Evolutionary conservation across 2,797 vertebrate genomes (phyloP), one percentile per base, ranked within the genome.

Genomic region (Delichon dasypus): DNA sequence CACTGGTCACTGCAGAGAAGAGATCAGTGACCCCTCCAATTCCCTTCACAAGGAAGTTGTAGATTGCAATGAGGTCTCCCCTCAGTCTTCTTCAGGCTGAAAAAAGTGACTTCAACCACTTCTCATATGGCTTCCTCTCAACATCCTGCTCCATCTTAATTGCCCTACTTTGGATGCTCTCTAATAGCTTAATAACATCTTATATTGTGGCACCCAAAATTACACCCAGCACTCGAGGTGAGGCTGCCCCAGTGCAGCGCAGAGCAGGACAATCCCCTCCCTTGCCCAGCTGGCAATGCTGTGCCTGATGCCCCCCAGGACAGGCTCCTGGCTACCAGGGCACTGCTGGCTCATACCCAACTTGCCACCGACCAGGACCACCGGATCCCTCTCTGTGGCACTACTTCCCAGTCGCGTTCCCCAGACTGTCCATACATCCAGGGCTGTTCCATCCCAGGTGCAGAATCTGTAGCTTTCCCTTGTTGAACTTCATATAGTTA

Each of bases 301-400:
- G 60, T 5, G 7, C 20, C 60, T 30, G 51, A 21, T 17, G 36
- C 0, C 0, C 7, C 16, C 20, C 19, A 57, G 51, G 13, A 30
- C 20, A 57, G 0, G 0, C 0, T 66, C 26, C 26, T 29, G 53
- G 36, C 21, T 74, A 36, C 36, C 61, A 44, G 70, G 36, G 9
- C 71, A 32, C 36, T 44, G 81, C 44, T 66, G 34, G 0, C 25
- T 58, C 26, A 3, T 1, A 1, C 26, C 34, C 30, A 48, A 3
- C 26, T 58, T 36, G 2, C 14, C 12, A 23, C 2, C 0, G 1
- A 25, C 30, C 36, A 58, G 44, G 16, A 12, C 2, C 21, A 4
- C 2, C 4, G 42, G 51, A 7, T 7, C 3, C 5, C 61, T 36
- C 27, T 66, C 32, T 4, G 5, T 22, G 14, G 5, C 17, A 9